Evolutionary conservation across 2,113 vertebrate species (phyloP), one percentile per base, ranked within the genome.

Genomic region (Abramis brama): DNA sequence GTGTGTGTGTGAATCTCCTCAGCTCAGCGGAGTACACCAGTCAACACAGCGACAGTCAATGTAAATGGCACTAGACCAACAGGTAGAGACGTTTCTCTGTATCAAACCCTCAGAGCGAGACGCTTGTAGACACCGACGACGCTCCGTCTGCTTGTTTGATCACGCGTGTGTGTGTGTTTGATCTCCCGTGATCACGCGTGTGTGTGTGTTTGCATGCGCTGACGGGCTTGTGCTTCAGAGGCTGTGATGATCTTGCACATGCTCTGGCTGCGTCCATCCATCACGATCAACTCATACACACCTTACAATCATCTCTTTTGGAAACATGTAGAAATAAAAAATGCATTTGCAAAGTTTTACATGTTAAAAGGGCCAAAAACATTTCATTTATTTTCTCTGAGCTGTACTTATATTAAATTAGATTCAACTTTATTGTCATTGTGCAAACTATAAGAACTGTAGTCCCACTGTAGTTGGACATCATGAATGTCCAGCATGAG

Each of bases 21-120:
- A 91, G 89, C 87, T 90, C 89, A 84, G 47, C 85, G 81, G 85
- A 89, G 52, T 79, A 87, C 60, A 33, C 86, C 88, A 21, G 62
- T 82, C 79, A 87, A 87, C 62, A 84, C 82, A 39, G 59, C 71
- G 43, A 81, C 84, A 86, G 45, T 80, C 80, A 68, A 79, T 87
- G 64, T 88, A 80, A 90, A 90, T 81, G 89, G 87, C 86, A 79
- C 89, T 83, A 89, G 84, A 87, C 79, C 89, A 86, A 71, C 86
- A 90, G 87, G 87, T 89, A 90, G 86, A 85, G 82, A 75, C 45
- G 47, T 55, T n/a, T 79, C 43, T 84, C 84, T 86, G 74, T 79
- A 66, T 84, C 5, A 78, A 78, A 45, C 82, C 47, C 77, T 27
- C 52, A 7, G 52, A 57, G 21, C 36, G 47, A 47, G 30, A 83